A percentile compares a stretch with the other conserved stretches of the same genome.
Evolutionary conservation across 2,888 invertebrate species (phyloP).

Genomic region (Cancer borealis): DNA sequence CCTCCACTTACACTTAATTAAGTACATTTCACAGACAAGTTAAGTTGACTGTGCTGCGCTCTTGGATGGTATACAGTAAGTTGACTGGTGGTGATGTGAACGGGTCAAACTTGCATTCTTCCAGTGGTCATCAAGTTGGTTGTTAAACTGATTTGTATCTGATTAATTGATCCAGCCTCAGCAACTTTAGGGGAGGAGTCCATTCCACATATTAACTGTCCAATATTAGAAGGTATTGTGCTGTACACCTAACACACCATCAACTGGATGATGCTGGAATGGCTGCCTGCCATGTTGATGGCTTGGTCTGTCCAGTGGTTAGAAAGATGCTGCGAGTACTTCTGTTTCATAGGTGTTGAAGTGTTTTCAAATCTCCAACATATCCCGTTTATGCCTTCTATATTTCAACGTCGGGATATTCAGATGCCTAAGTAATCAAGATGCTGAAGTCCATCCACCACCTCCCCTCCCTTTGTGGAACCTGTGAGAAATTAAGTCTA

Average conservation of each 20-base stretch:
- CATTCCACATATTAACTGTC: slow-evolving; percentile 1
- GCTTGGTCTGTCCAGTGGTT: not conserved
- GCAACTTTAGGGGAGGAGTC: not conserved
- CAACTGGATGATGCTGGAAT: not conserved
- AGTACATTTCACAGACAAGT: not conserved
- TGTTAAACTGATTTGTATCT: not conserved
- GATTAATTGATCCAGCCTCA: not conserved
- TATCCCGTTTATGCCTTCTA: not conserved
- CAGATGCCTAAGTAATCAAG: not conserved
- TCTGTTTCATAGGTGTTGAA: not conserved
- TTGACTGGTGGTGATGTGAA: not conserved
- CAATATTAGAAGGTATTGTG: not conserved
- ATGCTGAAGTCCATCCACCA: no score
- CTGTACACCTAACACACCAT: not conserved
- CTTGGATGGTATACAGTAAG: not conserved
- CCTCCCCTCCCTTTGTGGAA: no score
- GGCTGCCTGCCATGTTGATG: not conserved
- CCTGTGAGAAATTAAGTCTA: no score
- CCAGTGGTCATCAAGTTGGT: not conserved
- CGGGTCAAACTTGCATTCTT: not conserved
- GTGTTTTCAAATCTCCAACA: not conserved
- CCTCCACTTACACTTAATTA: no score
- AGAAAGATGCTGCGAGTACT: not conserved
- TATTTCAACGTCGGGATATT: not conserved
- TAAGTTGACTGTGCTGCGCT: not conserved